Conservation (phyloP, 2,113 vertebrate genomes). For the Saguinus midas region DNA sequence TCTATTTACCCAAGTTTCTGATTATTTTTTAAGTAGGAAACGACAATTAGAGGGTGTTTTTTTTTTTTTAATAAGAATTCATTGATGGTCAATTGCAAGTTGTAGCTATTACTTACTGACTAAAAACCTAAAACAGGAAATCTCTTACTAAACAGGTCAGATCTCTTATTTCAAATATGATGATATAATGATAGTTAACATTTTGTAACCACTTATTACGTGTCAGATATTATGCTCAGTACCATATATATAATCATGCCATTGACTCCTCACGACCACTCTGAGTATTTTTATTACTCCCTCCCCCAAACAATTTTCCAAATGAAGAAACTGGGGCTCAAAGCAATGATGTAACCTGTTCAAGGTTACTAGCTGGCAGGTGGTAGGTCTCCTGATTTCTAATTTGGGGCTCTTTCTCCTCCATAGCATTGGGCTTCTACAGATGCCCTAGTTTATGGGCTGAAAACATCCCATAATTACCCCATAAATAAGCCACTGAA, state of each 20-base stretch:
- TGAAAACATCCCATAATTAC: conserved; percentile 77
- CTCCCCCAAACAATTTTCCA: neutral
- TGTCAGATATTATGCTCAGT: neutral
- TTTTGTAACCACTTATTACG: neutral
- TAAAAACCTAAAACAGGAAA: neutral
- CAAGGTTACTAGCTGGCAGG: conserved; percentile 50
- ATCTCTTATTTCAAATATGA: neutral
- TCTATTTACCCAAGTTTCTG: neutral
- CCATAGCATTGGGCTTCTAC: neutral
- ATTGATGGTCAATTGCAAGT: neutral
- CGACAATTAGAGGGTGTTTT: neutral
- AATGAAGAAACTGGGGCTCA: conserved; percentile 22
- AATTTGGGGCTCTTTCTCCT: conserved; percentile 41
- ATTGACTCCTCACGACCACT: neutral
- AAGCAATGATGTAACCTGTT: neutral
- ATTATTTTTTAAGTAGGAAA: conserved; percentile 18
- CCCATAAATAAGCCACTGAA: conserved; percentile 74
- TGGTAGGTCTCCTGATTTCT: conserved; percentile 35
- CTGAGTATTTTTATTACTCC: neutral
- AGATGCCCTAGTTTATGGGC: conserved; percentile 71
- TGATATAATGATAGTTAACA: conserved; percentile 13
- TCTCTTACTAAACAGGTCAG: neutral
- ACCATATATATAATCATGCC: neutral
- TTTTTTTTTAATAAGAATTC: neutral
- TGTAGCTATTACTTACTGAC: neutral